Evolutionary conservation across 1,140 invertebrate genomes (phyloP), one percentile per base, ranked within the genome.

Genomic region (Lerema accius): DNA sequence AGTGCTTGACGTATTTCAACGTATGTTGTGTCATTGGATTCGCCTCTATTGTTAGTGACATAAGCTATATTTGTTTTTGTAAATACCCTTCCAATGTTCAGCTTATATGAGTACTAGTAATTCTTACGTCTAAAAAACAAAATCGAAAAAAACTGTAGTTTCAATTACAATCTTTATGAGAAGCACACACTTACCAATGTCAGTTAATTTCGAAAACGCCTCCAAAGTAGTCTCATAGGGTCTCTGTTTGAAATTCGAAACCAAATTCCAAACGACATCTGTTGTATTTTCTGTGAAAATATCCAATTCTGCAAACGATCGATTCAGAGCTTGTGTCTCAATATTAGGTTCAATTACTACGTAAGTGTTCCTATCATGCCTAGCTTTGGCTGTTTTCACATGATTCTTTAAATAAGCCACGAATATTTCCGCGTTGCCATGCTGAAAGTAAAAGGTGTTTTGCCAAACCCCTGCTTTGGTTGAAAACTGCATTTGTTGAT

Each of bases 291-390:
- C 95, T 63, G 94, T 92, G 90, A 97, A 95, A 28, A 98, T 92
- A 73, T 97, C 94, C 26, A 98, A 90, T 72, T 97, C 96, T 23
- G 96, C 95, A 78, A 98, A 97, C 0, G 97, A 97, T 77, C 94
- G 95, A 59, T 95, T 94, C 40, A 97, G 74, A 26, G 94, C 93
- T 73, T 95, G 93, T n/a, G 92, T 92, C 63, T 94, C 94, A 42
- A 90, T 90, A 69, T 93, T 94, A 3, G 92, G 86, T 67, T 95
- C 93, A 3, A 93, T 76, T 3, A 96, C 92, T 3, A 95, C 82
- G 78, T 94, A 96, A 4, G 95, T 88, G 79, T 95, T 93, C 73
- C 92, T 94, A 65, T 96, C 95, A 48, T 93, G 92, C 62, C 93
- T 93, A 0, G 95, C 94, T 70, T 94, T 95, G 9, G 91, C 91